Conservation (phyloP, 2,797 vertebrate species). For the Anguilla anguilla region DNA sequence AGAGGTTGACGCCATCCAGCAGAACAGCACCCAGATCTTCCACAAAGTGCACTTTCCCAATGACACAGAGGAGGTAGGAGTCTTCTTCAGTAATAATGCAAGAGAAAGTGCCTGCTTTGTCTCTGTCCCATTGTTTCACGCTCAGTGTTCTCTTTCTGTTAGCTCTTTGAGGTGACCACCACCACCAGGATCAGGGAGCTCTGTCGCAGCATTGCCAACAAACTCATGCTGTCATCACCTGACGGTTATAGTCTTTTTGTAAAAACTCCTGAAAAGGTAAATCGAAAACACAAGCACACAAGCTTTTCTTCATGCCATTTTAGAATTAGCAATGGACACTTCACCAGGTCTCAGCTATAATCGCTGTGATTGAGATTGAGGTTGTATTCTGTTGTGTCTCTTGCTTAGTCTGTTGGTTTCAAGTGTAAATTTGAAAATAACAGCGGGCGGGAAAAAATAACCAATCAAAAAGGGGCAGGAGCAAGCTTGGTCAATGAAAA, state of each 20-base stretch:
- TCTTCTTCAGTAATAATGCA: neutral
- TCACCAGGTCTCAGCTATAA: neutral
- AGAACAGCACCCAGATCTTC: slow-evolving; percentile 82
- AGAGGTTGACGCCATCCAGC: slow-evolving; percentile 88
- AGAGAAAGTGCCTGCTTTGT: neutral
- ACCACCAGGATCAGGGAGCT: slow-evolving; percentile 81
- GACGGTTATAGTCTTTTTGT: slow-evolving; percentile 95
- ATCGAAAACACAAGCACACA: neutral
- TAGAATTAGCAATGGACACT: neutral
- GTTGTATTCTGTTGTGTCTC: neutral
- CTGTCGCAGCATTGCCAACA: slow-evolving; percentile 73
- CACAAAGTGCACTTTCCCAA: slow-evolving; percentile 92
- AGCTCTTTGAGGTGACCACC: slow-evolving; percentile 85
- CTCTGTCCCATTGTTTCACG: neutral
- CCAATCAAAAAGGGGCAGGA: neutral
- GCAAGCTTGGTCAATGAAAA: neutral
- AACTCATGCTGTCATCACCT: slow-evolving; percentile 78
- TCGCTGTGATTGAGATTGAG: neutral
- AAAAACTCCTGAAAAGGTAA: slow-evolving; percentile 90
- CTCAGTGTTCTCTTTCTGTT: neutral
- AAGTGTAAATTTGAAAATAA: neutral
- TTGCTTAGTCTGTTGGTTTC: neutral
- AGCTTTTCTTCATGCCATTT: neutral
- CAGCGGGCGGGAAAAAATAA: neutral
- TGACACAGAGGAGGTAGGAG: slow-evolving; percentile 78